phyloP scores from a whole-genome alignment of 2,888 invertebrate species.

The Xiphydria camelus region DNA sequence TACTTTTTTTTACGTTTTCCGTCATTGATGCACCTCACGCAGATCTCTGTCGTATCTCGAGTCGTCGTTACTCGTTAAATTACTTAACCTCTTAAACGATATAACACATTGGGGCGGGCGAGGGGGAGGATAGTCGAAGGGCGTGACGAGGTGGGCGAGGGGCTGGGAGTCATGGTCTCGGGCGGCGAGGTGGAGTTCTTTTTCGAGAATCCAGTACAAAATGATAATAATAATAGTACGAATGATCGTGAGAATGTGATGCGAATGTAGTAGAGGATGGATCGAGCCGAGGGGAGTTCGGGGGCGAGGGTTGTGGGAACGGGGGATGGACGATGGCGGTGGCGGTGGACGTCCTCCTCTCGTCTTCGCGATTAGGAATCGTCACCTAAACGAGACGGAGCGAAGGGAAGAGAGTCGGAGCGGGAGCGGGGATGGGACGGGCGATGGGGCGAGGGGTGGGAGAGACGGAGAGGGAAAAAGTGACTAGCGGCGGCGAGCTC shows the following conservation, averaged over 20 bases:
- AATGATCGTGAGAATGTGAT: no score
- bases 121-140: conserved; percentile 8
- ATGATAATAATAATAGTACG: no score
- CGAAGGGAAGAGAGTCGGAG: conserved; percentile 9
- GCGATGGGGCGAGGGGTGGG: conserved; percentile 8
- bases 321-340: no score
- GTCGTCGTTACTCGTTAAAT: conserved; percentile 7
- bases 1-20: no score
- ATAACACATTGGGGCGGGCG: conserved; percentile 7
- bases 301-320: conserved; percentile 10
- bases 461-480: conserved; percentile 32
- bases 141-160: not conserved
- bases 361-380: no score
- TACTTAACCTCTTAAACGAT: conserved; percentile 10
- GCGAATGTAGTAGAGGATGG: not conserved
- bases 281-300: conserved; percentile 1
- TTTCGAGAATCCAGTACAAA: not conserved
- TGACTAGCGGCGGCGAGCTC: conserved; percentile 59
- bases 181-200: not conserved
- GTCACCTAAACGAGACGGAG: no score
- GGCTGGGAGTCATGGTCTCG: not conserved
- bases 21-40: conserved; percentile 16
- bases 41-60: conserved; percentile 6
- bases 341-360: no score
- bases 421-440: conserved; percentile 1